Evolutionary conservation across 2,113 vertebrate genomes (phyloP), one percentile per base, ranked within the genome.

Genomic region (Oncorhynchus nerka): DNA sequence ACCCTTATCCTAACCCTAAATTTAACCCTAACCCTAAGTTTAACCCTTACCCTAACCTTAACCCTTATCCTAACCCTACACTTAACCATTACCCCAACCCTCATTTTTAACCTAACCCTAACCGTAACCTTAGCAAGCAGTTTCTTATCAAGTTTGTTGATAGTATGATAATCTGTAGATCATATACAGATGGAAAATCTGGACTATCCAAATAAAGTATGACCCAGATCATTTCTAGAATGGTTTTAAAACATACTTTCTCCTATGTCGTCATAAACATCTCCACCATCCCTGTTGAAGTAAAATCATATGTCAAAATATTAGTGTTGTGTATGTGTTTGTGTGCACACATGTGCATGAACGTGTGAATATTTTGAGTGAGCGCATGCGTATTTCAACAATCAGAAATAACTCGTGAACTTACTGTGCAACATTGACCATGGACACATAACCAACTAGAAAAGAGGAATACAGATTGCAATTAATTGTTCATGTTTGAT

Each of bases 361-460:
- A 45, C 39, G 39, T 45, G 39, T 45, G 39, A 45, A 12, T 32
- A n/a, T n/a, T 65, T n/a, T 12, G 9, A 4, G 34, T 13, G 13
- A 8, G 39, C n/a, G 6, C 67, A 15, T 68, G 66, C 1, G 66
- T 68, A 15, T 68, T 34, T 16, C 7, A 28, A 49, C 68, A 70
- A 70, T 3, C 9, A 70, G 68, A 34, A 20, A 71, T 16, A 28
- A 48, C 20, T 26, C 0, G 51, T n/a, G 24, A 32, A 90, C 95
- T 96, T 94, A 96, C 95, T 88, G 88, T 67, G 78, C 72, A 76
- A 95, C 85, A 79, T 91, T 79, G 76, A 84, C 90, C 84, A 89
- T 87, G 64, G 84, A 91, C 72, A 95, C 94, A 12, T 94, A 95
- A 51, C 95, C 95, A 92, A 94, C 94, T 96, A 84, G 55, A 90